phyloP scores from a whole-genome alignment of 2,113 vertebrate species.

The human region GRCh38 chr3:9977001-9977500 shows the following conservation, averaged over 20 bases:
- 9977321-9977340: constrained; percentile 36
- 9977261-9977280: not conserved
- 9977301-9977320: constrained; percentile 33
- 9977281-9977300: not conserved
- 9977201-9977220: constrained; percentile 67
- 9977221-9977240: constrained; percentile 55
- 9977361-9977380: constrained; percentile 57
- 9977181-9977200: constrained; percentile 53
- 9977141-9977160: not conserved
- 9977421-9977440: constrained; percentile 97
- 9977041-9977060: constrained; percentile 93
- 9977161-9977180: constrained; percentile 19
- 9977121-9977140: not conserved
- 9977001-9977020: constrained; percentile 99
- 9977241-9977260: constrained; percentile 36
- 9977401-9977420: constrained; percentile 98
- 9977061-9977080: constrained; percentile 51
- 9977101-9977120: not conserved
- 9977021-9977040: constrained; percentile 98
- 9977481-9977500: constrained; percentile 67
- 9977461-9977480: constrained; percentile 59
- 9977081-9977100: constrained; percentile 35
- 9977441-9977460: constrained; percentile 91
- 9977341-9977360: not conserved
- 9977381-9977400: constrained; percentile 95